A percentile compares a stretch with the other conserved stretches of the same genome.
Conservation (phyloP, 2,797 vertebrate species). For the Cynodonichthys magdalenae region DNA sequence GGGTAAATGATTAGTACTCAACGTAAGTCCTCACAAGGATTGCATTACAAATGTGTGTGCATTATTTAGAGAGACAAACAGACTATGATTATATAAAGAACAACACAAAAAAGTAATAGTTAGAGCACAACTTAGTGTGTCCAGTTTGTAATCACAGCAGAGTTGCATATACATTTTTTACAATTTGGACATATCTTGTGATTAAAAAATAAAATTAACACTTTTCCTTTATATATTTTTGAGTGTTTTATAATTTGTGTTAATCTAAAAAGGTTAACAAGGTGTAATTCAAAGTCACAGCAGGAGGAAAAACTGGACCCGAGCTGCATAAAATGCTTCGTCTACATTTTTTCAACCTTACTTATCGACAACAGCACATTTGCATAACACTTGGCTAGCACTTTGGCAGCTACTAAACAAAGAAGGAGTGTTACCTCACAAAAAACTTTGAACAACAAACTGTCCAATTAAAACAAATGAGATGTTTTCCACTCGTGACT, state of each 20-base stretch:
- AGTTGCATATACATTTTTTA: not conserved
- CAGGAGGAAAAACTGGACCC: not conserved
- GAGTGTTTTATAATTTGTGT: not conserved
- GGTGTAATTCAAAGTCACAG: not conserved
- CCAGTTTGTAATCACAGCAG: not conserved
- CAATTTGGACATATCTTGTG: not conserved
- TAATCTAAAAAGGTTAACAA: not conserved
- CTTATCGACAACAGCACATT: not conserved
- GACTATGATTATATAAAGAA: not conserved
- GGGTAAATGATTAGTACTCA: no score
- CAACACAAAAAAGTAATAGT: not conserved
- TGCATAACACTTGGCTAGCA: not conserved
- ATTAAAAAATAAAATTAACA: not conserved
- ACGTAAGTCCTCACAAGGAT: no score
- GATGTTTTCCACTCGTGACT: not conserved
- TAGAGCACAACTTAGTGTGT: not conserved
- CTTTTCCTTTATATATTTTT: not conserved
- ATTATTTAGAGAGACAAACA: not conserved
- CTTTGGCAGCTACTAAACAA: not conserved
- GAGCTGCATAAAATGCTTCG: not conserved
- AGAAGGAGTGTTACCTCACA: not conserved
- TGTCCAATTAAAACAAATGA: not conserved
- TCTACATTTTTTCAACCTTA: not conserved
- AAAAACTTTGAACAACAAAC: not conserved
- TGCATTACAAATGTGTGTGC: not conserved